Base-by-base conservation (phyloP, 1,140 invertebrate genomes). In the Anastatus disparis region DNA sequence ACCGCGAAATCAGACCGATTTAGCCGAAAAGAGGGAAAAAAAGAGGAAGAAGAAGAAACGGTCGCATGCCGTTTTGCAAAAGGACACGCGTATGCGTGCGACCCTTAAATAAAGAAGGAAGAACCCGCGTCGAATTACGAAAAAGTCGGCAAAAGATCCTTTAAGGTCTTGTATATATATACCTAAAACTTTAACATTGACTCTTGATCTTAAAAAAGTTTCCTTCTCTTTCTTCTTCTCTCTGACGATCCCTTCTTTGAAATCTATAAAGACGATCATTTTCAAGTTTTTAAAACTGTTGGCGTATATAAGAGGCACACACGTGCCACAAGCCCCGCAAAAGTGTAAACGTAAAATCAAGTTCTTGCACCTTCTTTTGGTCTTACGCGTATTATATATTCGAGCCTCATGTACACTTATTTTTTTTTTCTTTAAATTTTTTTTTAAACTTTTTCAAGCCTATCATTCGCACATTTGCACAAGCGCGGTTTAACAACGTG, bases 391-490 rank as follows among this genome's bases (percentile, higher is more conserved):
- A n/a, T n/a, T n/a, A n/a, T n/a, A n/a, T n/a, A n/a, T n/a, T n/a
- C n/a, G n/a, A n/a, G n/a, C n/a, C n/a, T n/a, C n/a, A n/a, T n/a
- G n/a, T n/a, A n/a, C n/a, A n/a, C n/a, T n/a, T n/a, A n/a, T n/a
- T n/a, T n/a, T n/a, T n/a, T n/a, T n/a, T n/a, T n/a, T n/a, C n/a
- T n/a, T n/a, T n/a, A n/a, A n/a, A n/a, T n/a, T n/a, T n/a, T n/a
- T n/a, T n/a, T n/a, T n/a, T n/a, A n/a, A n/a, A n/a, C n/a, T n/a
- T n/a, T n/a, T n/a, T n/a, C n/a, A 64, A 62, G 74, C 72, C 80
- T 82, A 82, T 82, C 78, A 80, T 82, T 79, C 78, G 76, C 79
- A 81, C 78, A 80, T 84, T 83, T 82, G 77, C 82, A 79, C 80
- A 73, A 75, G 75, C 76, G 77, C 73, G 80, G 76, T 70, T 74